Percentiles rank a stretch among this genome's conserved stretches.
Conservation (phyloP, 2,888 invertebrate genomes). For the Drosophila nr. medialis region DNA sequence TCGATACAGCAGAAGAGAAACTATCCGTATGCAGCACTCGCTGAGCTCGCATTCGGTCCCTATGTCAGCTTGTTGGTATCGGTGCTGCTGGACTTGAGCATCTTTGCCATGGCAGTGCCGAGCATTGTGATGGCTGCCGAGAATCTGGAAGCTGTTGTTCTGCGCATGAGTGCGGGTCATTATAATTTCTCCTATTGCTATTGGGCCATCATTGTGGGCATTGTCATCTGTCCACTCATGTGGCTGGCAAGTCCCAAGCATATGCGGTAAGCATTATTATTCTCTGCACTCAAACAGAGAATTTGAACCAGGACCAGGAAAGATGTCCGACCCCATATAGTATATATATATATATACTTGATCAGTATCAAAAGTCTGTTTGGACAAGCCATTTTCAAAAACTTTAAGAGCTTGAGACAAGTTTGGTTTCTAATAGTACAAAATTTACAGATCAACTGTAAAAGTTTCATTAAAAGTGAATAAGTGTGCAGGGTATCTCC, state of each 20-base stretch:
- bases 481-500: neutral
- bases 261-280: constrained; percentile 89
- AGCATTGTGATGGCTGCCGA: constrained; percentile 93
- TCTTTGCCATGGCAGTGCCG: constrained; percentile 92
- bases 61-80: constrained; percentile 88
- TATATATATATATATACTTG: neutral
- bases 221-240: constrained; percentile 91
- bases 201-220: constrained; percentile 92
- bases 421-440: too few species aligned
- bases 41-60: constrained; percentile 91
- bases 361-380: neutral
- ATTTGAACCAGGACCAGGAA: neutral
- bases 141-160: constrained; percentile 91
- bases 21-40: constrained; percentile 93
- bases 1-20: constrained; percentile 88
- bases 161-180: constrained; percentile 88
- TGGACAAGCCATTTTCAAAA: neutral
- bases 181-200: constrained; percentile 92
- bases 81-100: constrained; percentile 89
- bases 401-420: neutral
- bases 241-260: constrained; percentile 97
- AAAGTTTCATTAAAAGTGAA: neutral
- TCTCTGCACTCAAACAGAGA: constrained; percentile 42
- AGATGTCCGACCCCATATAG: neutral
- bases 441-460: neutral